Percentiles rank a stretch among this genome's conserved stretches.
phyloP scores from a whole-genome alignment of 2,888 invertebrate species.

The Nemurella pictetii region DNA sequence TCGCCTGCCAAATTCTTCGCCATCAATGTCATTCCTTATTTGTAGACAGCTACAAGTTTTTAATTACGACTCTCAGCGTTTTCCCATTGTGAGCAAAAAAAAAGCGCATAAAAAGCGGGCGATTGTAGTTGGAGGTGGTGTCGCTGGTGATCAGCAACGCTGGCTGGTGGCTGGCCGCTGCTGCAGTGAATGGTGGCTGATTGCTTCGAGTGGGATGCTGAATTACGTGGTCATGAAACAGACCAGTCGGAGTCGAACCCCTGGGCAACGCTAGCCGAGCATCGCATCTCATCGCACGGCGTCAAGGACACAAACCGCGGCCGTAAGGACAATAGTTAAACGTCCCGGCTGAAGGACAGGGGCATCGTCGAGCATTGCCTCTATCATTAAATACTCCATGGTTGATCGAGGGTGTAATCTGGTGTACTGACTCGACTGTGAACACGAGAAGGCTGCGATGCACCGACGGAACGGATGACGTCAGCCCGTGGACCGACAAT shows the following conservation, averaged over 20 bases:
- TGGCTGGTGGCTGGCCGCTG: no score
- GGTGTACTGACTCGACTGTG: neutral
- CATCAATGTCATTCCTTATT: slow-evolving; percentile 32
- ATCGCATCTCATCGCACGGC: no score
- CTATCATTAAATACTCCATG: slow-evolving; percentile 8
- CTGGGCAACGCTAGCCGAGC: neutral
- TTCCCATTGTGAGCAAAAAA: neutral
- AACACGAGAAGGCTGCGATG: neutral
- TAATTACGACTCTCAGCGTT: slow-evolving; percentile 17
- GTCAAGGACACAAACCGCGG: neutral
- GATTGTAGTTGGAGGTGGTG: neutral
- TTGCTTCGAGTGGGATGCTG: neutral
- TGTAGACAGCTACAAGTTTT: slow-evolving; percentile 15
- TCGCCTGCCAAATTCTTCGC: slow-evolving; percentile 19
- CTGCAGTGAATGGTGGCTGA: neutral
- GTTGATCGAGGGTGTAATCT: slow-evolving; percentile 27
- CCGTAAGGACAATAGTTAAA: slow-evolving; percentile 28
- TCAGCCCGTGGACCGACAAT: neutral
- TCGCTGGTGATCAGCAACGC: neutral
- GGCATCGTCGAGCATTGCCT: slow-evolving; percentile 12
- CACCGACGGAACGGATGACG: neutral
- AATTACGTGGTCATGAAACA: neutral
- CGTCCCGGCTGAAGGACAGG: slow-evolving; percentile 23
- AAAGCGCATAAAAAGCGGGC: slow-evolving; percentile 1
- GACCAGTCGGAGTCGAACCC: neutral